These are phyloP conservation scores for Caenorhabditis remanei DNA, from an alignment of 1,140 invertebrate genomes.

Conservation along the genomic window DNA sequence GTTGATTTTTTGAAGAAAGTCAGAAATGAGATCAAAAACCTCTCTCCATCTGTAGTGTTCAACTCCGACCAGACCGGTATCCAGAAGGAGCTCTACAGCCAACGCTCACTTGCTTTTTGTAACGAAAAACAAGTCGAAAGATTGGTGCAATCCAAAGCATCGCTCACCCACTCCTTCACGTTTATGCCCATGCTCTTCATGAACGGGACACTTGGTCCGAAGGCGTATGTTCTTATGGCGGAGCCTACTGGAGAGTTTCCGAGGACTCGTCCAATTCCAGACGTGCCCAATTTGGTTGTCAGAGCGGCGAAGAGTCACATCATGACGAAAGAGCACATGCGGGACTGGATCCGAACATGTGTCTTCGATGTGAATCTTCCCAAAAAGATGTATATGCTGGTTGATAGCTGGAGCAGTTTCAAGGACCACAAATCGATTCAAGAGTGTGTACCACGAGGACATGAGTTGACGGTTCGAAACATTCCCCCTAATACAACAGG, in stretches of 20 bases:
- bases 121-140: neutral
- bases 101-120: neutral
- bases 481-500: neutral
- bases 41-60: neutral
- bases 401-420: neutral
- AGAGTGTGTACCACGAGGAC: neutral
- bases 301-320: neutral
- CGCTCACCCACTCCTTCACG: neutral
- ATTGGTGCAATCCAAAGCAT: neutral
- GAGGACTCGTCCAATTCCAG: neutral
- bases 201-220: neutral
- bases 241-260: neutral
- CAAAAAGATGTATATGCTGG: neutral
- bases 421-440: neutral
- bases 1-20: neutral
- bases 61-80: neutral
- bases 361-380: neutral
- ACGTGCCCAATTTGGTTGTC: neutral
- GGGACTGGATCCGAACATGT: constrained; percentile 14
- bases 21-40: neutral
- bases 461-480: neutral
- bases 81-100: neutral
- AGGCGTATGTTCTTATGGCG: neutral
- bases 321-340: neutral
- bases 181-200: neutral